Base-by-base conservation (phyloP, 2,888 invertebrate species). In the Nyleta sp. region DNA sequence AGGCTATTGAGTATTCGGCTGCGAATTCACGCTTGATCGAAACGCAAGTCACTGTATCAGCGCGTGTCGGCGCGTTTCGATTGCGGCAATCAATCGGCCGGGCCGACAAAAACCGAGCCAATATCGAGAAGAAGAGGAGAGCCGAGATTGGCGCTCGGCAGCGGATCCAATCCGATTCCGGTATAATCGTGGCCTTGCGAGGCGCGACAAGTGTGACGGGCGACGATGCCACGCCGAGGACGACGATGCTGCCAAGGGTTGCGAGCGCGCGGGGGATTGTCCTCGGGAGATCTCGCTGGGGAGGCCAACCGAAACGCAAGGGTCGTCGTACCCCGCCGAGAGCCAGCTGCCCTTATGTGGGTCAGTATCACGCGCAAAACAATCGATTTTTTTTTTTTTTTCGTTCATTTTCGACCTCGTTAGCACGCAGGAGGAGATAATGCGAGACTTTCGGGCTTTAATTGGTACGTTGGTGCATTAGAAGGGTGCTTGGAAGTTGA, bases 291-390 rank as follows among this genome's bases (percentile, higher is more conserved):
- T 8, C 8, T 75, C 52, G 70, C 72, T 71, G 74, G 82, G 83
- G 84, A 81, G 82, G 83, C 80, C 72, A 71, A 76, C 57, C 57
- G 53, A 20, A 48, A 70, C 44, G 68, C 68, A 42, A 72, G 81
- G 81, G 81, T 76, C 55, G 76, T 65, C 59, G 76, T 76, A 76
- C 64, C 70, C 76, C 57, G 55, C 15, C 40, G 48, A 85, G 28
- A n/a, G 84, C 86, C 88, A 88, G 89, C 88, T 88, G 89, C 87
- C 74, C 74, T 68, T 68, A 78, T 78, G 40, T 78, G 74, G 78
- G 78, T 78, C 78, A 74, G 70, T 78, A 62, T 62, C 22, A 78
- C 77, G 46, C 57, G 40, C 67, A 28, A 73, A 78, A 70, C 74
- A 65, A 78, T 78, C 78, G 78, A 78, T 75, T 75, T 70, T 70